phyloP scores from a whole-genome alignment of 2,113 vertebrate genomes.

The Maccullochella peelii region DNA sequence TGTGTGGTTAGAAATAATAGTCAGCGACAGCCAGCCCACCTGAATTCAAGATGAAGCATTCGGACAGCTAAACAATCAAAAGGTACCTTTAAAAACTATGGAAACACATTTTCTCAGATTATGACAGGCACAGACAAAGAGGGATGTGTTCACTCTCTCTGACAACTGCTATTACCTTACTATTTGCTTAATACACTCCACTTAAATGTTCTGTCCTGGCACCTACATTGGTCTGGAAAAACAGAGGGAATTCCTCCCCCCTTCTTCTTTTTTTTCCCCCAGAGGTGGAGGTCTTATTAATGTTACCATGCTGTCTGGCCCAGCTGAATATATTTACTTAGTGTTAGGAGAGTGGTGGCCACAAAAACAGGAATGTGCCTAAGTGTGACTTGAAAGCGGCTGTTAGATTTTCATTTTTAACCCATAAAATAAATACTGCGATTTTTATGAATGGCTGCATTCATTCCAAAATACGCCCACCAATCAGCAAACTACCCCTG shows the following conservation, averaged over 20 bases:
- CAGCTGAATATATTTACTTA: constrained; percentile 77
- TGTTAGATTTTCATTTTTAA: constrained; percentile 70
- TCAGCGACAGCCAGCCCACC: constrained; percentile 23
- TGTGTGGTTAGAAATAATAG: constrained; percentile 55
- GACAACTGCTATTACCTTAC: constrained; percentile 52
- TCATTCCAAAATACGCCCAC: constrained; percentile 66
- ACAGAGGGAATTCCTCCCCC: constrained; percentile 50
- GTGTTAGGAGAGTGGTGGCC: constrained; percentile 58
- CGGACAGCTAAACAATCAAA: constrained; percentile 45
- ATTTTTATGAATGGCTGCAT: constrained; percentile 78
- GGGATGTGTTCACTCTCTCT: constrained; percentile 27
- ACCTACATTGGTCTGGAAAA: constrained; percentile 56
- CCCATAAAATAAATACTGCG: constrained; percentile 76
- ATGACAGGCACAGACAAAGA: constrained; percentile 25
- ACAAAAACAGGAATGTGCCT: constrained; percentile 71
- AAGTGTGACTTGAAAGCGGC: constrained; percentile 72
- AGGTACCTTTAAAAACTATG: constrained; percentile 17
- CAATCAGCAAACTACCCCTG: constrained; percentile 55
- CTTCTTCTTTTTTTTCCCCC: constrained; percentile 23
- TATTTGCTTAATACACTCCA: constrained; percentile 52
- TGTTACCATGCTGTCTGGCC: constrained; percentile 51
- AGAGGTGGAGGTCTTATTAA: constrained; percentile 68
- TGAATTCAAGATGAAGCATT: constrained; percentile 43
- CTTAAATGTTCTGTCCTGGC: constrained; percentile 58
- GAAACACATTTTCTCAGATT: constrained; percentile 42